Base-by-base conservation (phyloP, 2,113 vertebrate species). In the Sigmodon hispidus region DNA sequence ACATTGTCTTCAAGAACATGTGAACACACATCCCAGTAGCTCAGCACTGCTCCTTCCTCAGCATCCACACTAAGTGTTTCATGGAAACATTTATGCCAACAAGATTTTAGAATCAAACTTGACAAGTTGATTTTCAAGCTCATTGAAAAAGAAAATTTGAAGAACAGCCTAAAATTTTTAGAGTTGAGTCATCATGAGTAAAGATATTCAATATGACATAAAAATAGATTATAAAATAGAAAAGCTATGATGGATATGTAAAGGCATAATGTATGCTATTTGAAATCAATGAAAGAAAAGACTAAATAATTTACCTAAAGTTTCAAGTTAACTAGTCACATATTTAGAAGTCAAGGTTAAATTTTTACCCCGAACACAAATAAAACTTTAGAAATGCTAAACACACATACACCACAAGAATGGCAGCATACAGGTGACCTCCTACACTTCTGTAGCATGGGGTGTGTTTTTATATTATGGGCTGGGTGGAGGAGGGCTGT, bases 61-160 rank as follows among this genome's bases (percentile, higher is more conserved):
- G 40, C 31, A 83, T 61, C 16, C 84, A 70, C 57, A 87, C 29
- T 57, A 57, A 69, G 48, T 72, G 89, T 55, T 96, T 95, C 93
- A 94, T 91, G 86, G 75, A 89, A 97, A 88, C 16, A 70, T 29
- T 52, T 76, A 90, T 96, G 93, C 55, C 86, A 96, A 96, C 15
- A 92, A 65, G 50, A 95, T 76, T 96, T 94, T 86, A 88, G 95
- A 96, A 95, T 94, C 57, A 90, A 92, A 95, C 61, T 52, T 97
- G 95, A 97, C 81, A 97, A 94, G 91, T 67, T 97, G 91, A 97
- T 96, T 97, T 97, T 97, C 86, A 93, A 96, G 86, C 69, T 96
- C 93, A 97, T 0, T 95, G 89, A 48, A 94, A 97, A 96, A 95
- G 91, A 94, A 96, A 93, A 97, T 95, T 69, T 92, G 48, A 95